Percentiles rank a stretch among this genome's conserved stretches.
Evolutionary conservation across 2,797 vertebrate species (phyloP).

Genomic region (Threskiornis aethiopicus): DNA sequence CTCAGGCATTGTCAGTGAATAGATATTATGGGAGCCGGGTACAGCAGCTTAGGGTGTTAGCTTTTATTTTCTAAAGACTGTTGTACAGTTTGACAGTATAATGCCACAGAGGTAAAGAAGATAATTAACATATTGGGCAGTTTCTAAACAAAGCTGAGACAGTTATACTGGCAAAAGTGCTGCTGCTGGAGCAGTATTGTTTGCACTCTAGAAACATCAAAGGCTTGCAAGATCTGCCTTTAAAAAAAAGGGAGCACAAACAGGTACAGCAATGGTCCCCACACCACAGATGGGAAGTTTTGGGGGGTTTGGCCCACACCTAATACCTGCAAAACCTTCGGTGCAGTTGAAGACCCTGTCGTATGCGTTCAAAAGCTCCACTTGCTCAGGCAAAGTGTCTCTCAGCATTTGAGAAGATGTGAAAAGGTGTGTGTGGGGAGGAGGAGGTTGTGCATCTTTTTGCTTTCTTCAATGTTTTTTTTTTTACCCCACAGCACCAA

Average conservation of each 20-base stretch:
- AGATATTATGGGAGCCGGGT: constrained; percentile 74
- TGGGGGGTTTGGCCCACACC: neutral
- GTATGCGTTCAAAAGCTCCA: rapidly evolving
- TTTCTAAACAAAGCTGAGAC: constrained; percentile 77
- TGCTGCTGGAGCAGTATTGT: neutral
- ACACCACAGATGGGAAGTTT: neutral
- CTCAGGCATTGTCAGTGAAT: constrained; percentile 84
- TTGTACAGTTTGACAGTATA: constrained; percentile 87
- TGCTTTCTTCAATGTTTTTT: neutral
- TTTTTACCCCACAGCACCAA: constrained; percentile 12
- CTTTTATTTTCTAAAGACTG: constrained; percentile 84
- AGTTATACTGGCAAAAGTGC: constrained; percentile 37
- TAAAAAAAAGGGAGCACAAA: neutral
- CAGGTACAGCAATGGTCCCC: neutral
- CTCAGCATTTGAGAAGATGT: neutral
- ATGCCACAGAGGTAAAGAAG: constrained; percentile 82
- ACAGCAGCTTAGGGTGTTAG: constrained; percentile 74
- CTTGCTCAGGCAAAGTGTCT: neutral
- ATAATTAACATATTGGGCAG: constrained; percentile 87
- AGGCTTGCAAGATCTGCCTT: neutral
- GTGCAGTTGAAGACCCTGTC: neutral
- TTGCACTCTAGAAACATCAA: constrained; percentile 27
- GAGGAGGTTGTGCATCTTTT: neutral
- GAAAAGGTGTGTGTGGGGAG: neutral
- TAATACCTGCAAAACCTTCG: neutral